These are phyloP conservation scores for Hermatobates lingyangjiaoensis DNA, from an alignment of 1,140 invertebrate species.

Conservation along the genomic window DNA sequence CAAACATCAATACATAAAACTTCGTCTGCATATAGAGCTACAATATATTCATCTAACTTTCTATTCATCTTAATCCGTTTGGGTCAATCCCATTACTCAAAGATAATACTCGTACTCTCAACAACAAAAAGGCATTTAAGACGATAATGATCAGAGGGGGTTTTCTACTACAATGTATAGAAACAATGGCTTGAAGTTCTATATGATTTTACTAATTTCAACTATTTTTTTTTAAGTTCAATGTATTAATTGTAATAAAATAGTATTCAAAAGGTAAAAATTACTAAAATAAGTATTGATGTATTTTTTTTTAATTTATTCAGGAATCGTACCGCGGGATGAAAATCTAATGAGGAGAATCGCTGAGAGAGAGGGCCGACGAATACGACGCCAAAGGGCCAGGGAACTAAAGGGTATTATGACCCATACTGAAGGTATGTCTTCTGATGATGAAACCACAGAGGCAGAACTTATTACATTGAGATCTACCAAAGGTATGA, in stretches of 20 bases:
- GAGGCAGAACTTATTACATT: conserved; percentile 56
- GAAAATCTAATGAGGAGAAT: conserved; percentile 56
- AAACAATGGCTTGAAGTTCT: too few species aligned
- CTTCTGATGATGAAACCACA: conserved; percentile 89
- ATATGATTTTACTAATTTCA: background rate
- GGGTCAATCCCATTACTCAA: too few species aligned
- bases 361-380: conserved; percentile 74
- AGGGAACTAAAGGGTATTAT: conserved; percentile 34
- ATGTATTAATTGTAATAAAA: background rate
- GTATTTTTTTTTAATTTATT: too few species aligned
- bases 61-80: too few species aligned
- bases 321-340: conserved; percentile 24
- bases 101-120: too few species aligned
- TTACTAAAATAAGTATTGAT: background rate
- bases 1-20: too few species aligned
- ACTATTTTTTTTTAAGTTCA: background rate
- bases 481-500: conserved; percentile 18
- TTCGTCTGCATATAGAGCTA: too few species aligned
- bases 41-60: too few species aligned
- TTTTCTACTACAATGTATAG: too few species aligned
- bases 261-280: background rate
- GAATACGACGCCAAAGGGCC: conserved; percentile 51
- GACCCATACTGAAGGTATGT: conserved; percentile 79
- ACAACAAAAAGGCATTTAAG: too few species aligned
- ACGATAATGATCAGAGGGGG: too few species aligned